Evolutionary conservation across 2,888 invertebrate species (phyloP).

Genomic region (Tridacna crocea): DNA sequence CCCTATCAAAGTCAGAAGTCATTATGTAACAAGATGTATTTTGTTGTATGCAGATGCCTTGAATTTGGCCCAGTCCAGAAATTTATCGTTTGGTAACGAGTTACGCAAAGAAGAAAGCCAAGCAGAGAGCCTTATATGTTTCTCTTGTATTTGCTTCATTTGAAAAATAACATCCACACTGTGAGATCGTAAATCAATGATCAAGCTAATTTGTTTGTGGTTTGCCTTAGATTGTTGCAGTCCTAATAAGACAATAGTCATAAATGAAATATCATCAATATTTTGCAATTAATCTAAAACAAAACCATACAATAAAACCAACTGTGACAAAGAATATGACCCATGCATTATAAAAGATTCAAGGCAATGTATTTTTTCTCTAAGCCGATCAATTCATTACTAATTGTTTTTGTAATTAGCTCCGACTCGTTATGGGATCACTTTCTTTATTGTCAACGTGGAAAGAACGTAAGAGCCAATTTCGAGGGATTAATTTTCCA

Average conservation of each 20-base stretch:
- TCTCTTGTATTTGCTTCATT: slow-evolving; percentile 35
- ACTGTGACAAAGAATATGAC: slow-evolving; percentile 33
- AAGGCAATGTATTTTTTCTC: slow-evolving; percentile 17
- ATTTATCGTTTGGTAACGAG: too few relatives aligned
- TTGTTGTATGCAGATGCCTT: too few relatives aligned
- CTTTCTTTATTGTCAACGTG: slow-evolving; percentile 48
- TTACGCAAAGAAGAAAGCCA: background rate
- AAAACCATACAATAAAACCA: slow-evolving; percentile 28
- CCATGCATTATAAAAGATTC: slow-evolving; percentile 19
- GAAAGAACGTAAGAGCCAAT: slow-evolving; percentile 57
- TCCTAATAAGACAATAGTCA: slow-evolving; percentile 42
- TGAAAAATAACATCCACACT: slow-evolving; percentile 33
- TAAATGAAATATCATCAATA: slow-evolving; percentile 47
- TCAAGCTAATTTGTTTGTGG: slow-evolving; percentile 30
- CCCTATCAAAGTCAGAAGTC: too few relatives aligned
- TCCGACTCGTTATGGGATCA: slow-evolving; percentile 59
- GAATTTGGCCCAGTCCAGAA: too few relatives aligned
- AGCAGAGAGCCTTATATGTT: background rate
- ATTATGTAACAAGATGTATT: too few relatives aligned
- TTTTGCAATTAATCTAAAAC: slow-evolving; percentile 46
- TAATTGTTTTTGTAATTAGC: slow-evolving; percentile 65
- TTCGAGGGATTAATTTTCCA: slow-evolving; percentile 64
- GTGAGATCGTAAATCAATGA: slow-evolving; percentile 41
- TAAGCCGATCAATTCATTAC: slow-evolving; percentile 51
- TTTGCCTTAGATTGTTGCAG: slow-evolving; percentile 7